Conservation (phyloP, 2,888 invertebrate genomes). For the Rhagonycha lutea region DNA sequence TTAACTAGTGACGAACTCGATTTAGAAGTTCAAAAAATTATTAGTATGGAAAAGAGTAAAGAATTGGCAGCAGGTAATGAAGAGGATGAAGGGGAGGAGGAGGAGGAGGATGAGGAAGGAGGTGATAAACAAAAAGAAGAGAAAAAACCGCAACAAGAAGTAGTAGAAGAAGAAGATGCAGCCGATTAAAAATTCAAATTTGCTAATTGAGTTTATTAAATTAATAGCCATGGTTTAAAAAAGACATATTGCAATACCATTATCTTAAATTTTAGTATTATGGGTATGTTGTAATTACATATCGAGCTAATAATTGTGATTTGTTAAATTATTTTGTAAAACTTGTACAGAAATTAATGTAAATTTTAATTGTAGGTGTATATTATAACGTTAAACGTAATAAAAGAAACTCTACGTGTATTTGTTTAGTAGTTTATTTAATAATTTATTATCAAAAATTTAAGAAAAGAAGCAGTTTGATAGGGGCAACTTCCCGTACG, state of each 20-base stretch:
- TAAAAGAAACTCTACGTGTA: not conserved
- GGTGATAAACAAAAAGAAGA: not conserved
- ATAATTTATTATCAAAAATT: not conserved
- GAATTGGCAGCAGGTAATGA: constrained; percentile 8
- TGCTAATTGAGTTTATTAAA: not conserved
- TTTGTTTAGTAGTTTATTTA: not conserved
- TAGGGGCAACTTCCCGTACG: constrained; percentile 60
- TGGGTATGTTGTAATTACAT: not conserved
- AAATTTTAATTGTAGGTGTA: not conserved
- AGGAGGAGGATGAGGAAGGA: not conserved
- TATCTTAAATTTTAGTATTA: not conserved
- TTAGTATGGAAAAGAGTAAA: not conserved
- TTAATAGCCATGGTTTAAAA: not conserved
- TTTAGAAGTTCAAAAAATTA: constrained; percentile 33
- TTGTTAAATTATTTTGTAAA: constrained; percentile 1
- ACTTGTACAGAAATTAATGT: not conserved
- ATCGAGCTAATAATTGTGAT: not conserved
- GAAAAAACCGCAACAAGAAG: not conserved
- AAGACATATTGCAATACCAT: not conserved
- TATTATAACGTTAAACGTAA: not conserved
- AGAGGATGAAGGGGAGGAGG: not conserved
- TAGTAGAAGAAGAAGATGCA: not conserved
- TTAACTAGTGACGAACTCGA: constrained; percentile 44
- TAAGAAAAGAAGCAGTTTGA: not conserved
- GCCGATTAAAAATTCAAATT: not conserved